phyloP scores from a whole-genome alignment of 1,140 invertebrate genomes.

The Hetaerina americana region DNA sequence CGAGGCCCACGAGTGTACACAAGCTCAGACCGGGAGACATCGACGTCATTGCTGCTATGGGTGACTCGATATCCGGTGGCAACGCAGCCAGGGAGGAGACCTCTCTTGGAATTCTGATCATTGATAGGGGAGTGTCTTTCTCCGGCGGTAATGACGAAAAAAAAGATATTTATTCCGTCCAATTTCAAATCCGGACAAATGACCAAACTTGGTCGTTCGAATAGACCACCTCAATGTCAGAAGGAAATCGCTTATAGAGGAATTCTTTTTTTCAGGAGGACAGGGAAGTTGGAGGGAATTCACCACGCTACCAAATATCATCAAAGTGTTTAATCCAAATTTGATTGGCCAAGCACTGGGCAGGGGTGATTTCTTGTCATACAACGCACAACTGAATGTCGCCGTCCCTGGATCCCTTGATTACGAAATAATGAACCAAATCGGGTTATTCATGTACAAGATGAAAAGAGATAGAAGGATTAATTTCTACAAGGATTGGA shows the following conservation, averaged over 20 bases:
- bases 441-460: conserved; percentile 46
- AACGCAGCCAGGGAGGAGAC: conserved; percentile 23
- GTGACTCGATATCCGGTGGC: conserved; percentile 54
- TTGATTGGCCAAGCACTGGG: conserved; percentile 53
- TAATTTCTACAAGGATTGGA: conserved; percentile 57
- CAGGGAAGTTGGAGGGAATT: conserved; percentile 51
- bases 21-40: conserved; percentile 48
- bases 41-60: conserved; percentile 50
- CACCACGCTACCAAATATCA: conserved; percentile 55
- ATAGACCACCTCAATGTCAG: too few relatives aligned
- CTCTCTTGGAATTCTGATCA: neutral
- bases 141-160: neutral
- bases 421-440: conserved; percentile 51
- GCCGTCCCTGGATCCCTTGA: conserved; percentile 57
- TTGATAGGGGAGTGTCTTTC: conserved; percentile 26
- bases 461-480: conserved; percentile 50
- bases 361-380: conserved; percentile 45
- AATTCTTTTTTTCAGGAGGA: conserved; percentile 46
- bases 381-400: conserved; percentile 44
- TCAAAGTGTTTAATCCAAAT: conserved; percentile 40
- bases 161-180: too few relatives aligned
- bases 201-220: too few relatives aligned
- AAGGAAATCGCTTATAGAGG: too few relatives aligned
- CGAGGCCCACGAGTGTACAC: conserved; percentile 38
- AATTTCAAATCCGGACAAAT: too few relatives aligned